Conservation (phyloP, 2,113 vertebrate species). For the Melanostigma gelatinosum region DNA sequence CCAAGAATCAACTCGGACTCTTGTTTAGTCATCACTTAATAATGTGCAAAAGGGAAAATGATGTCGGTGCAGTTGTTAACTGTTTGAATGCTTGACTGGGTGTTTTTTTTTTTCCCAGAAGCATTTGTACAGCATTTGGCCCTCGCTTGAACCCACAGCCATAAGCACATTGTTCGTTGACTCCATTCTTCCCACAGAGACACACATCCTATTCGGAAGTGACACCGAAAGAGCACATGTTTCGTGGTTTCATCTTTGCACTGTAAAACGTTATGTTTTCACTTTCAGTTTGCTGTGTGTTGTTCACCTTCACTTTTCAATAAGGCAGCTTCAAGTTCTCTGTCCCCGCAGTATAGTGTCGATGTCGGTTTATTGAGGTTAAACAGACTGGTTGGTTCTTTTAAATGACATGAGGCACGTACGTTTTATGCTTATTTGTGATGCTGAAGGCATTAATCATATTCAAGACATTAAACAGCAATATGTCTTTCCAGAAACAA, state of each 20-base stretch:
- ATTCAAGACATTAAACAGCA: not conserved
- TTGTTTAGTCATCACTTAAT: conserved; percentile 22
- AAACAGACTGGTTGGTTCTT: not conserved
- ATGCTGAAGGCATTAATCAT: not conserved
- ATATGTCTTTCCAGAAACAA: not conserved
- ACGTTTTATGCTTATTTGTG: not conserved
- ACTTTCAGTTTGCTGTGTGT: conserved; percentile 45
- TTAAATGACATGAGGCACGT: not conserved
- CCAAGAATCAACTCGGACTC: conserved; percentile 27
- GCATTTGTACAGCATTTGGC: too few species aligned
- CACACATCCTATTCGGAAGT: conserved; percentile 42
- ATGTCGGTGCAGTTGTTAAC: not conserved
- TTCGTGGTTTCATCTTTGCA: conserved; percentile 26
- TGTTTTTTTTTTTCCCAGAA: not conserved
- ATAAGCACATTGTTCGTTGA: not conserved
- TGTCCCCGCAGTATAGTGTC: not conserved
- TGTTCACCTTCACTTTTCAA: conserved; percentile 23
- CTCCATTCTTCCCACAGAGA: not conserved
- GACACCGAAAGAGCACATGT: conserved; percentile 19
- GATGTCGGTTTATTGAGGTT: not conserved
- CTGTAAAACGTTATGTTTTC: conserved; percentile 30
- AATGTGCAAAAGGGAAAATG: not conserved
- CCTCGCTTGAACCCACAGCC: not conserved
- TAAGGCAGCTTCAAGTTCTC: not conserved
- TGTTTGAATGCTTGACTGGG: not conserved